Evolutionary conservation across 2,797 vertebrate species (phyloP).

Genomic region (Enteromius treurensis): DNA sequence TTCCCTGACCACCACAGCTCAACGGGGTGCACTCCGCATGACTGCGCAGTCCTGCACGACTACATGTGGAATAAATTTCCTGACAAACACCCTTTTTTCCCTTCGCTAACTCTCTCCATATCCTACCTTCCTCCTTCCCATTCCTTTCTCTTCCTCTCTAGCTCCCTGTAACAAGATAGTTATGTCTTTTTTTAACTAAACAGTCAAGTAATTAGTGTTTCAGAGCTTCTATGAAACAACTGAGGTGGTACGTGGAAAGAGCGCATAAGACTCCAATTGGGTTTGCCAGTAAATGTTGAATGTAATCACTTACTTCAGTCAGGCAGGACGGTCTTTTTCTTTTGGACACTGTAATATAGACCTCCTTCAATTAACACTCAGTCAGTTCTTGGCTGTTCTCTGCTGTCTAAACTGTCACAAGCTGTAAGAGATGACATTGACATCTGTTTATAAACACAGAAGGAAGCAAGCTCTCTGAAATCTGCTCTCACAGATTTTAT

Average conservation of each 20-base stretch:
- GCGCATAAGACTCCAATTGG: constrained; percentile 13
- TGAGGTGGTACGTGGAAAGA: constrained; percentile 40
- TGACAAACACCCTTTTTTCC: constrained; percentile 51
- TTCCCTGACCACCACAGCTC: constrained; percentile 46
- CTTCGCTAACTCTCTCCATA: constrained; percentile 37
- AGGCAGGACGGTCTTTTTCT: constrained; percentile 25
- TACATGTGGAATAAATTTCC: constrained; percentile 63
- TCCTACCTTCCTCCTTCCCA: constrained; percentile 23
- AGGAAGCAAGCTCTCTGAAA: constrained; percentile 42
- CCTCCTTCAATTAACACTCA: constrained; percentile 43
- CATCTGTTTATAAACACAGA: constrained; percentile 50
- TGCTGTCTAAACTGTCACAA: constrained; percentile 48
- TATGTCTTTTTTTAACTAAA: constrained; percentile 28
- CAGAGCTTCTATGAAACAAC: constrained; percentile 40
- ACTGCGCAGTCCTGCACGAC: constrained; percentile 44
- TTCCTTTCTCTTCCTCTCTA: constrained; percentile 18
- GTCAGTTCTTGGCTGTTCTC: constrained; percentile 39
- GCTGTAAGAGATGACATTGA: constrained; percentile 44
- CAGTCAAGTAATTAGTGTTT: constrained; percentile 40
- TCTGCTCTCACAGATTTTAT: constrained; percentile 29
- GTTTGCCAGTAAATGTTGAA: constrained; percentile 36
- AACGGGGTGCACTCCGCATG: constrained; percentile 33
- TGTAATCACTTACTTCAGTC: constrained; percentile 35
- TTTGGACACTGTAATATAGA: constrained; percentile 8
- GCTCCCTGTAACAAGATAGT: constrained; percentile 32